phyloP scores from a whole-genome alignment of 2,113 vertebrate species.

The Puntigrus tetrazona region DNA sequence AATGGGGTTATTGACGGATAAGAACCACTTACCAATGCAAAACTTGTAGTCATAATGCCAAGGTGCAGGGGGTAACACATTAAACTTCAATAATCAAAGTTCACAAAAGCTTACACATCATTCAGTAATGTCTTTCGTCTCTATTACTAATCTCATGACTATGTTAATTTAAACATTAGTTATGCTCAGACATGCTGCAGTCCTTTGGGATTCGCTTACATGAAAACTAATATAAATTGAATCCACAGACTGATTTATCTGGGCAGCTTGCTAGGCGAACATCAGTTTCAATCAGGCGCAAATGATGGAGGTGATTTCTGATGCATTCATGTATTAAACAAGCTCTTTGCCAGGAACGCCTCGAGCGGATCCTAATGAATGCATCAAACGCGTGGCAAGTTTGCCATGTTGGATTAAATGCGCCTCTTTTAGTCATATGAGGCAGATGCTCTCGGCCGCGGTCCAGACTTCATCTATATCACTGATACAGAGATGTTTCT shows the following conservation, averaged over 20 bases:
- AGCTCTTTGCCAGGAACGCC: constrained; percentile 6
- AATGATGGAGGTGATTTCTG: constrained; percentile 34
- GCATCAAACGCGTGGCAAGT: constrained; percentile 17
- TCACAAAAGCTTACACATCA: background rate
- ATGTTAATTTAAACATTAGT: constrained; percentile 6
- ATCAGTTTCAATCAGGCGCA: constrained; percentile 11
- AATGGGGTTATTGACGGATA: background rate
- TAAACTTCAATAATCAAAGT: background rate
- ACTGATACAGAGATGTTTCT: constrained; percentile 5
- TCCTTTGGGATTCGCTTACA: background rate
- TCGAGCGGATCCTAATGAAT: constrained; percentile 22
- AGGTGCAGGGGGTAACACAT: background rate
- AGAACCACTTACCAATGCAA: background rate
- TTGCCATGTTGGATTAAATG: constrained; percentile 8
- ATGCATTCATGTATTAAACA: constrained; percentile 25
- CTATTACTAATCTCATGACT: background rate
- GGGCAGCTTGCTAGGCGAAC: background rate
- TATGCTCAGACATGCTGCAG: constrained; percentile 2
- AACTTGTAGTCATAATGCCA: background rate
- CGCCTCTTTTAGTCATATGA: background rate
- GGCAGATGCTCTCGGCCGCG: constrained; percentile 32
- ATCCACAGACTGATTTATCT: constrained; percentile 23
- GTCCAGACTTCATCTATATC: constrained; percentile 19
- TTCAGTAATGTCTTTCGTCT: background rate
- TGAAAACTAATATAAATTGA: background rate